Evolutionary conservation across 2,797 vertebrate species (phyloP).

Genomic region (Glyptemys insculpta): DNA sequence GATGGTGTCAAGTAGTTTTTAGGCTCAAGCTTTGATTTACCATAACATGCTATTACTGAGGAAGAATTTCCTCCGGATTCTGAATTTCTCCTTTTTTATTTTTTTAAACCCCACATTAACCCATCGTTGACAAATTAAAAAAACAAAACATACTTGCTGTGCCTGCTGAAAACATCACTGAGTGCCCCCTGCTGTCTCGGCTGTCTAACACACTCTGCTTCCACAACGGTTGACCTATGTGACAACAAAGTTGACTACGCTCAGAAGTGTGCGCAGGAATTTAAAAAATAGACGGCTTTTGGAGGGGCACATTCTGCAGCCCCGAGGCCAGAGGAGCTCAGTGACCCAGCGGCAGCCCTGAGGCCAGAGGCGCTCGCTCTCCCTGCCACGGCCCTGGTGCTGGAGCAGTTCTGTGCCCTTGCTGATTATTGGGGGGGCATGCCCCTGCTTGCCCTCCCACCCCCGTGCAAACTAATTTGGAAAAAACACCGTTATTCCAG

Average conservation of each 20-base stretch:
- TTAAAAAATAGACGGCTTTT: too few relatives aligned
- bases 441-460: too few relatives aligned
- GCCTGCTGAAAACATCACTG: neutral
- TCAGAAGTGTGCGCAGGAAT: neutral
- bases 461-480: neutral
- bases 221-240: neutral
- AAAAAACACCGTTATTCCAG: neutral
- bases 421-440: too few relatives aligned
- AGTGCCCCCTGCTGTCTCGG: neutral
- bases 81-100: neutral
- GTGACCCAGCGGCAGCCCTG: too few relatives aligned
- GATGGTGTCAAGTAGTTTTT: constrained; percentile 1
- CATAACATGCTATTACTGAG: neutral
- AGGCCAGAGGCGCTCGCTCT: too few relatives aligned
- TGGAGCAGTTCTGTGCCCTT: too few relatives aligned
- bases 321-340: too few relatives aligned
- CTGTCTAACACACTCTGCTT: neutral
- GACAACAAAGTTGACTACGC: neutral
- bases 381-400: too few relatives aligned
- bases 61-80: constrained; percentile 8
- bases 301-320: too few relatives aligned
- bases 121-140: too few relatives aligned
- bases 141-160: neutral
- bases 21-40: constrained; percentile 31
- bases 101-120: too few relatives aligned